These are phyloP conservation scores for Acanthosepion esculentum DNA, from an alignment of 2,888 invertebrate genomes.

Conservation along the genomic window DNA sequence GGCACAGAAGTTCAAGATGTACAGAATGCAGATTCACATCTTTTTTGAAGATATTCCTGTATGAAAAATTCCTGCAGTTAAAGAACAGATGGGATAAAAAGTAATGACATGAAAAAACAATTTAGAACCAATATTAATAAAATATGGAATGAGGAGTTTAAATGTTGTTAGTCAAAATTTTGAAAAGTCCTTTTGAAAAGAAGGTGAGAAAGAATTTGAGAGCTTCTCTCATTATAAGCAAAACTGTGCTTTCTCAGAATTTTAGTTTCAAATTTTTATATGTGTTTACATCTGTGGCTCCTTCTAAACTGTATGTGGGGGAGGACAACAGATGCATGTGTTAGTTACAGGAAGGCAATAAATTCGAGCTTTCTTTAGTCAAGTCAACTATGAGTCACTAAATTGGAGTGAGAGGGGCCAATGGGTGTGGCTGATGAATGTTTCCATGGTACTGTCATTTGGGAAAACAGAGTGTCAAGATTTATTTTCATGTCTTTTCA, in stretches of 20 bases:
- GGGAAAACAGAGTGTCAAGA: not conserved
- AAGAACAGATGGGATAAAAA: no score
- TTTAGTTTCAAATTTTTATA: not conserved
- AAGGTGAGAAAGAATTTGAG: no score
- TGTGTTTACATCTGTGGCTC: not conserved
- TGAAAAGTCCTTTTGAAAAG: no score
- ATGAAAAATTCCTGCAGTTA: no score
- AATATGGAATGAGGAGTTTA: no score
- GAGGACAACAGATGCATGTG: not conserved
- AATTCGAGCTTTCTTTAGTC: not conserved
- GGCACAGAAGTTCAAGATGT: no score
- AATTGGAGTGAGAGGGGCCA: not conserved
- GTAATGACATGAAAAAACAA: no score
- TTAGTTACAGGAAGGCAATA: not conserved
- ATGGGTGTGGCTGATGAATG: not conserved
- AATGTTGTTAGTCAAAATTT: no score
- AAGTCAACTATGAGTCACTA: not conserved
- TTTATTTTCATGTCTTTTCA: not conserved
- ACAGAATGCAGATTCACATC: no score
- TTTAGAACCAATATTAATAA: no score
- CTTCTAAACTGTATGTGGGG: not conserved
- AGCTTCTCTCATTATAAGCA: no score
- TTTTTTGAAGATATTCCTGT: no score
- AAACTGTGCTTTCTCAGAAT: not conserved
- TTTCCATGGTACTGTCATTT: not conserved